Percentiles rank a stretch among this genome's conserved stretches.
Evolutionary conservation across 2,888 invertebrate species (phyloP).

Genomic region (Rhagonycha lutea): DNA sequence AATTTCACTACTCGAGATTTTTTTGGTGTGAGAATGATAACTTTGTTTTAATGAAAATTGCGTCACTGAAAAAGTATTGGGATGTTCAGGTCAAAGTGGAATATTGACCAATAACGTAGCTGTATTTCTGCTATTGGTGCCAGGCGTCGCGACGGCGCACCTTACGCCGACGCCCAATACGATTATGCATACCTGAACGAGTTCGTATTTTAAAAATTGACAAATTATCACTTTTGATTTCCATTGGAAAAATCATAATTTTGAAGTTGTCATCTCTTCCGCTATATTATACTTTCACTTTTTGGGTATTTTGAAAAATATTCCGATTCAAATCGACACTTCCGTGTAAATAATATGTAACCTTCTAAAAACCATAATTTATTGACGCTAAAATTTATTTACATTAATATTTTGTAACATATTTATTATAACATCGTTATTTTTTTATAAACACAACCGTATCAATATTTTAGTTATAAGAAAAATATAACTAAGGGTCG

Average conservation of each 20-base stretch:
- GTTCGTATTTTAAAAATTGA: background rate
- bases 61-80: conserved; percentile 41
- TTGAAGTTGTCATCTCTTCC: background rate
- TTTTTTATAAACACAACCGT: conserved; percentile 46
- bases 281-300: background rate
- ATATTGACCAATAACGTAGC: conserved; percentile 39
- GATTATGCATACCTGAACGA: conserved; percentile 38
- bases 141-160: conserved; percentile 51
- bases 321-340: background rate
- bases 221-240: background rate
- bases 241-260: background rate
- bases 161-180: conserved; percentile 45
- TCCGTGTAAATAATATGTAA: conserved; percentile 12
- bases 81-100: conserved; percentile 48
- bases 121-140: conserved; percentile 48
- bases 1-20: background rate
- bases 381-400: conserved; percentile 50
- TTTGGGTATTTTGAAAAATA: background rate
- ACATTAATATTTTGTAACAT: conserved; percentile 49
- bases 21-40: background rate
- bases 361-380: conserved; percentile 47
- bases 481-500: conserved; percentile 35
- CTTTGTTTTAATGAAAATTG: conserved; percentile 45
- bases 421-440: conserved; percentile 47
- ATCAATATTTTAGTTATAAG: conserved; percentile 34